Base-by-base conservation (phyloP, 2,797 vertebrate genomes). In the Sternotherus odoratus region DNA sequence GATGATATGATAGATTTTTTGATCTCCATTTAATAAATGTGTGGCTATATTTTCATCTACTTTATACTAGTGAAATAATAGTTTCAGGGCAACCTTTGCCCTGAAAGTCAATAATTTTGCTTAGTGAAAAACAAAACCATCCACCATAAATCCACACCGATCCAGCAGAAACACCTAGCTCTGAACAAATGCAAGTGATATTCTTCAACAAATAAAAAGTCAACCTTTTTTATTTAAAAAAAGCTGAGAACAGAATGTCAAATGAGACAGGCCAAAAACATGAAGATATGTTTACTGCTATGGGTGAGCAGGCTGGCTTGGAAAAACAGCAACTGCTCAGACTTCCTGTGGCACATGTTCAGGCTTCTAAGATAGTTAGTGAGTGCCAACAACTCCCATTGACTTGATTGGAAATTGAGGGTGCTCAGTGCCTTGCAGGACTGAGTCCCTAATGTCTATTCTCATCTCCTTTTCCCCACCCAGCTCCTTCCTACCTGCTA, bases 21-120 rank as follows among this genome's bases (percentile, higher is more conserved):
- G 46, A 2, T 36, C 93, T 39, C 26, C 23, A 3, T 79, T 95
- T 93, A 91, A 85, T 92, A 90, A 96, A 91, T 51, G 50, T 36
- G 19, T 16, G 6, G 33, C 13, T 15, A 53, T 83, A 74, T 43
- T 91, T 89, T 50, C 9, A 79, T 17, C 91, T n/a, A 80, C 93
- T 28, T 63, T 87, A 51, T 4, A 69, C 5, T 77, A 86, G 50
- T 63, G 15, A 93, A 66, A 77, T 26, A 30, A 51, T 66, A 82
- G 50, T 79, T 43, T 89, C 43, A 86, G 5, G 89, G 50, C 23
- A 81, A 26, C 3, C 5, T 86, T 77, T 88, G 23, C 11, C 92
- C 86, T 93, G 83, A 86, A 89, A 83, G 86, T 8, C 4, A 50
- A 79, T 92, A 49, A 91, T 80, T 92, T 46, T 81, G 53, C 21